Evolutionary conservation across 1,140 invertebrate species (phyloP), one percentile per base, ranked within the genome.

Genomic region (Cheumatopsyche charites): DNA sequence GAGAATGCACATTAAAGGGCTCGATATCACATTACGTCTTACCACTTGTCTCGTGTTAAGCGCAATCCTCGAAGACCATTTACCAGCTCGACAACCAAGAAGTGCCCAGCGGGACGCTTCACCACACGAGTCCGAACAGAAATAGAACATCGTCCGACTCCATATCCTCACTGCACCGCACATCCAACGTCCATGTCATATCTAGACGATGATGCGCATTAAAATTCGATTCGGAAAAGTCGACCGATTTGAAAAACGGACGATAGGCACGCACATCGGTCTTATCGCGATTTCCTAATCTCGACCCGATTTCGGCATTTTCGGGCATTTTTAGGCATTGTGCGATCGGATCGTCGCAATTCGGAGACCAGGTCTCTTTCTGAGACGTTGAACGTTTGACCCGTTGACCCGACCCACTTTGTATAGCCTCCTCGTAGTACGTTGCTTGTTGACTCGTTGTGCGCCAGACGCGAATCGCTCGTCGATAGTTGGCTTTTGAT

Each of bases 121-220:
- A 47, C 66, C 66, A 25, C 66, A 68, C 26, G 66, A 68, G 47
- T 68, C 66, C 66, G 47, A 58, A 52, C 41, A 25, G 47, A 68
- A 68, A 68, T 68, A 63, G 62, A 63, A 36, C 62, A n/a, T n/a
- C n/a, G n/a, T n/a, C 7, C 62, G n/a, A 15, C 15, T 1, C 5
- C 12, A 5, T 61, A 23, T 61, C n/a, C 55, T 12, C 23, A n/a
- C 13, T 13, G 4, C 45, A 13, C 13, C 17, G 13, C 17, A 19
- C 13, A 15, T 49, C 17, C 17, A 3, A 49, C 6, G n/a, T n/a
- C n/a, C n/a, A n/a, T n/a, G n/a, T n/a, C n/a, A n/a, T n/a, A n/a
- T n/a, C n/a, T n/a, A n/a, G n/a, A n/a, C n/a, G n/a, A n/a, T n/a
- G n/a, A n/a, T 61, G 23, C 55, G 23, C n/a, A n/a, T n/a, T n/a